Conservation (phyloP, 2,888 invertebrate species). For the Copidosoma aretas region DNA sequence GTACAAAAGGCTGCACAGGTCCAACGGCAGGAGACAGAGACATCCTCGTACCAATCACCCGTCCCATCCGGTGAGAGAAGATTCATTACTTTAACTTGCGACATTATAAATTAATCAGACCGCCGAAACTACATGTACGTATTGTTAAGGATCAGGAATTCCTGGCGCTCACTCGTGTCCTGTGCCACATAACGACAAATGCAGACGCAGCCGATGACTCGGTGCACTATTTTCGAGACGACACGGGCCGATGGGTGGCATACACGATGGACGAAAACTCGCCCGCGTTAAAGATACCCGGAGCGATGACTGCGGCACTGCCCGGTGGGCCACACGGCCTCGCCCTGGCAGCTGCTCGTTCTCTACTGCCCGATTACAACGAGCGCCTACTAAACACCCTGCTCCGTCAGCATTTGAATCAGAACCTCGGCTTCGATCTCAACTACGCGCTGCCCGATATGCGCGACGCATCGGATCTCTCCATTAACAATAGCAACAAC, state of each 20-base stretch:
- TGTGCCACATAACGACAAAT: constrained; percentile 76
- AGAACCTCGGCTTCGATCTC: constrained; percentile 48
- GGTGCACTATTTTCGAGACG: constrained; percentile 86
- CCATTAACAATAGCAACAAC: constrained; percentile 65
- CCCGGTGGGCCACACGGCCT: neutral
- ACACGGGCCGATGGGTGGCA: constrained; percentile 84
- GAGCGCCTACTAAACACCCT: constrained; percentile 58
- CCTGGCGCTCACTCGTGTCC: constrained; percentile 44
- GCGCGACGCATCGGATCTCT: constrained; percentile 60
- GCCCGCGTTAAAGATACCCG: constrained; percentile 52
- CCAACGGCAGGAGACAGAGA: constrained; percentile 60
- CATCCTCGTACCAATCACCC: constrained; percentile 38
- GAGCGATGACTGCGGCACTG: no score
- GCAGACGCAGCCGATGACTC: constrained; percentile 80
- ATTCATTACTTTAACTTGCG: neutral
- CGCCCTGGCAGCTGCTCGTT: constrained; percentile 49
- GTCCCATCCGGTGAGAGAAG: constrained; percentile 20
- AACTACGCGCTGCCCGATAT: constrained; percentile 60
- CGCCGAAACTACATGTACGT: neutral
- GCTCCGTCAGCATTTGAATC: constrained; percentile 53
- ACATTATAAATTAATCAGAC: neutral
- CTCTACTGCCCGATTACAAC: constrained; percentile 50
- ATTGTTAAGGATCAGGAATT: constrained; percentile 40
- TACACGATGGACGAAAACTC: constrained; percentile 86
- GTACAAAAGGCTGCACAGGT: constrained; percentile 67